Percentiles rank a stretch among this genome's conserved stretches.
Conservation (phyloP, 1,140 invertebrate species). For the Melanaphis sacchari region DNA sequence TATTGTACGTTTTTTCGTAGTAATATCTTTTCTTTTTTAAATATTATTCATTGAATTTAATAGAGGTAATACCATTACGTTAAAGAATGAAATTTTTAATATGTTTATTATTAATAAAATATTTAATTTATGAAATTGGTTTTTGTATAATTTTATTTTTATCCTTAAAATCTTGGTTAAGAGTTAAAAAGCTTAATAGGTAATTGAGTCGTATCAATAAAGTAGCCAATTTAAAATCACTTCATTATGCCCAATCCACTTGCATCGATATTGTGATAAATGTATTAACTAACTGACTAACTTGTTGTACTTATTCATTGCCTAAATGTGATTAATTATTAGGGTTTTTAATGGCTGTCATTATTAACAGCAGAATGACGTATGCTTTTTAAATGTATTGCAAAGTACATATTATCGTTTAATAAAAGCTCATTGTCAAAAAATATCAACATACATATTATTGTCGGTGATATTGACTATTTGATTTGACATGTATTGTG, state of each 20-base stretch:
- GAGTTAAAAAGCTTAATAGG: no score
- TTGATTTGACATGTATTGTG: neutral
- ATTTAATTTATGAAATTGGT: no score
- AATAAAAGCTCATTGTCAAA: neutral
- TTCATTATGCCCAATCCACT: neutral
- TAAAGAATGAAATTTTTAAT: no score
- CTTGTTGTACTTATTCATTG: neutral
- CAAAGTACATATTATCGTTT: neutral
- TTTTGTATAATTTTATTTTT: no score
- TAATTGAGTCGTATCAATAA: neutral
- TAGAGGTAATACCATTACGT: no score
- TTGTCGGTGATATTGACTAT: neutral
- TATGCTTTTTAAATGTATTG: neutral
- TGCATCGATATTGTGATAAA: neutral
- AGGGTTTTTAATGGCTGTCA: neutral
- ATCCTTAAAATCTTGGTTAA: no score
- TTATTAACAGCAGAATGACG: neutral
- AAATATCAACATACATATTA: neutral
- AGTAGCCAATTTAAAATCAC: neutral
- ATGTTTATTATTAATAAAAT: no score
- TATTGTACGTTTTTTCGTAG: neutral
- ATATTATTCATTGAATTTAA: no score
- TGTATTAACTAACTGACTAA: neutral
- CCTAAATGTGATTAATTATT: neutral
- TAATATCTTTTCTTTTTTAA: no score